Base-by-base conservation (phyloP, 2,113 vertebrate genomes). In the Climacteris rufus region DNA sequence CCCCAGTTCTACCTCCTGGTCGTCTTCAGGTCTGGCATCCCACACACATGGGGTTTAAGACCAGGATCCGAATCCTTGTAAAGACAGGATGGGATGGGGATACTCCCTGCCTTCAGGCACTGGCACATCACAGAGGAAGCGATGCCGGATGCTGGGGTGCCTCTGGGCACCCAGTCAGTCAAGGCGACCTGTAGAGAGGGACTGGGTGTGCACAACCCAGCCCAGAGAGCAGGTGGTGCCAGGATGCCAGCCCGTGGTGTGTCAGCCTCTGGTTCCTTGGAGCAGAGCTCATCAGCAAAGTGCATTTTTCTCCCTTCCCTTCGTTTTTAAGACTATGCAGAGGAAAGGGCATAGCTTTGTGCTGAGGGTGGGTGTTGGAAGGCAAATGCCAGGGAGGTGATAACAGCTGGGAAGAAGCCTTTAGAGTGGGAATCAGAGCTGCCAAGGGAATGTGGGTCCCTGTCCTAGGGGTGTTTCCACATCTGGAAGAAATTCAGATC, bases 161-260 rank as follows among this genome's bases (percentile, higher is more conserved):
- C 27, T 14, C 40, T 59, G 49, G 30, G 40, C 83, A 85, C 31
- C 35, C 44, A 19, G 9, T 19, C 27, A n/a, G 17, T 27, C 3
- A 11, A 28, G n/a, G 45, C 63, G 42, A 88, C 53, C 40, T 3
- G 3, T 59, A 63, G 40, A 54, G 54, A 31, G 45, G 45, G 40
- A 16, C 57, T 71, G 70, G 16, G 4, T 23, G 24, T 33, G 37
- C 10, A 8, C 50, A 69, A 15, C 23, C 33, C 44, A 65, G 37
- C 65, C 23, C 2, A 6, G 53, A 50, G 33, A 54, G 40, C 42
- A 68, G 4, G 0, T 2, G 9, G 35, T 54, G 54, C 35, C 1
- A 8, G 25, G 39, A 31, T 76, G 19, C 39, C 0, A 0, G 35
- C 30, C 23, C 4, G 9, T 35, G 33, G 27, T 33, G 33, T 65